phyloP scores from a whole-genome alignment of 2,797 vertebrate species.

The Thripadectes ignobilis region DNA sequence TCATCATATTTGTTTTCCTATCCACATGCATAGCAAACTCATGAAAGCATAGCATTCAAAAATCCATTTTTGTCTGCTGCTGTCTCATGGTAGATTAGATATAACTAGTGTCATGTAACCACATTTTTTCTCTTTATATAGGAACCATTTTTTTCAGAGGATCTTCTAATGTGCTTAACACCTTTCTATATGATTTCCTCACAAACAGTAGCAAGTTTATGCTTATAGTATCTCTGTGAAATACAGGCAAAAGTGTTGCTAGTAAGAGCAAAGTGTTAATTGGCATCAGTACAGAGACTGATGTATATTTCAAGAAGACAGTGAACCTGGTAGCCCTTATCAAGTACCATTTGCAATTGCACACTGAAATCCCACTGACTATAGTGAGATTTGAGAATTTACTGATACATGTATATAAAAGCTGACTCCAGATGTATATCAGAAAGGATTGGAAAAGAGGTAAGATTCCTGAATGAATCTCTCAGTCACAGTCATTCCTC shows the following conservation, averaged over 20 bases:
- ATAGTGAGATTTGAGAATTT: not conserved
- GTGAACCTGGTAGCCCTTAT: not conserved
- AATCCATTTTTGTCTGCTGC: not conserved
- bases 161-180: not conserved
- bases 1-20: not conserved
- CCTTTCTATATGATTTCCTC: not conserved
- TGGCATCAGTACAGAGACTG: not conserved
- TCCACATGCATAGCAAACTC: not conserved
- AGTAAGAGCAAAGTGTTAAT: not conserved
- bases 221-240: not conserved
- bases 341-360: not conserved
- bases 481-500: not conserved
- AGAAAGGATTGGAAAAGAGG: not conserved
- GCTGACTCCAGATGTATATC: not conserved
- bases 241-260: not conserved
- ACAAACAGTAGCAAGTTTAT: not conserved
- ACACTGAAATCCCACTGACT: not conserved
- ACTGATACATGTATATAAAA: not conserved
- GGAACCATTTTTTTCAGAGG: not conserved
- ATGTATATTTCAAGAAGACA: not conserved
- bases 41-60: not conserved
- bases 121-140: not conserved
- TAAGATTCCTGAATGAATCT: not conserved
- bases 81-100: not conserved
- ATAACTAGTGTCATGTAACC: not conserved